Evolutionary conservation across 2,888 invertebrate genomes (phyloP).

Genomic region (Dasypolia templi): DNA sequence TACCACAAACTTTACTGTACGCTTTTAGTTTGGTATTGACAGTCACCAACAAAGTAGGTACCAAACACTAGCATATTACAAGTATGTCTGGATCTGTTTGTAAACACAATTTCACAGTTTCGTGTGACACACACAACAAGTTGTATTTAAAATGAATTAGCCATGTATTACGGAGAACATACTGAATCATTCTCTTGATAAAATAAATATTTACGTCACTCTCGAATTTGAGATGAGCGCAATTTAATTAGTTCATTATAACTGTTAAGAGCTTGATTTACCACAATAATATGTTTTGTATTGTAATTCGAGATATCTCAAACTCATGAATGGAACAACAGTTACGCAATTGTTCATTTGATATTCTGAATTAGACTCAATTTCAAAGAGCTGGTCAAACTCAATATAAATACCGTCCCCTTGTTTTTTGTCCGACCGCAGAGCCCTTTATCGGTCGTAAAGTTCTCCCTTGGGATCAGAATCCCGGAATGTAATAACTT

Average conservation of each 20-base stretch:
- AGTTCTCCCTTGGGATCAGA: conserved; percentile 67
- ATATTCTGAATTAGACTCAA: conserved; percentile 31
- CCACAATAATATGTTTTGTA: conserved; percentile 27
- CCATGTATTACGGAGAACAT: conserved; percentile 1
- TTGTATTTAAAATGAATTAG: conserved; percentile 23
- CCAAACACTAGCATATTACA: neutral
- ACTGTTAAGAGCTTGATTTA: conserved; percentile 20
- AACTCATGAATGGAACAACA: conserved; percentile 46
- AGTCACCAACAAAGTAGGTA: neutral
- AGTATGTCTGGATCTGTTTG: neutral
- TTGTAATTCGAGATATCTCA: conserved; percentile 13
- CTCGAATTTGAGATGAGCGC: conserved; percentile 10
- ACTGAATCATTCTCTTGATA: conserved; percentile 39
- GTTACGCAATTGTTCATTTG: conserved; percentile 31
- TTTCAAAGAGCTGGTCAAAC: conserved; percentile 19
- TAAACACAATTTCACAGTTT: conserved; percentile 22
- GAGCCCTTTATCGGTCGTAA: conserved; percentile 71
- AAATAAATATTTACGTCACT: conserved; percentile 16
- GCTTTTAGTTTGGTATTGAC: neutral
- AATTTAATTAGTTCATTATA: conserved; percentile 30
- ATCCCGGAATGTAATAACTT: conserved; percentile 85
- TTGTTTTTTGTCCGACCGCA: conserved; percentile 75
- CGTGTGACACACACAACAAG: conserved; percentile 5
- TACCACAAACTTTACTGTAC: neutral
- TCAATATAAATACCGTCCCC: conserved; percentile 63